Conservation (phyloP, 2,113 vertebrate species). For the Raphicerus campestris region DNA sequence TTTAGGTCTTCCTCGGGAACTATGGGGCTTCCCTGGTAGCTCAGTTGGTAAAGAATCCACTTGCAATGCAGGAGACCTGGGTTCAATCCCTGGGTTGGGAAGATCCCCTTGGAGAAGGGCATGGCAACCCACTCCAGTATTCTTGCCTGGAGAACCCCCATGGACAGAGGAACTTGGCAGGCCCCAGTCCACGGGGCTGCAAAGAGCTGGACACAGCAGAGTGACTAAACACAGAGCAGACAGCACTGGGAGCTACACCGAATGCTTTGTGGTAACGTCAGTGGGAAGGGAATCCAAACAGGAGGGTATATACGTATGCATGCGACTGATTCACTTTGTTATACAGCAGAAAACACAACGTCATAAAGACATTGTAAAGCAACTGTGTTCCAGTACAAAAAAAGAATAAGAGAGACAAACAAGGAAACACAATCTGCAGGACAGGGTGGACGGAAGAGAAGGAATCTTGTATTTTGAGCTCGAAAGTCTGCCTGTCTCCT, state of each 20-base stretch:
- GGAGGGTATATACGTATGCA: not conserved
- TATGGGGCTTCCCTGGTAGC: not conserved
- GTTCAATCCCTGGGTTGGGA: not conserved
- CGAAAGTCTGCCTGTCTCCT: not conserved
- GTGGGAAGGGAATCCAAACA: not conserved
- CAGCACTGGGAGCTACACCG: accelerated
- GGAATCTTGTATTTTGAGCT: not conserved
- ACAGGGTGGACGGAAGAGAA: not conserved
- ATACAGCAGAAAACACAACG: not conserved
- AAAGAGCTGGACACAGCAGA: not conserved
- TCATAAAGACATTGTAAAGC: not conserved
- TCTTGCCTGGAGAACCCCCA: not conserved
- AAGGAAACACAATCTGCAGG: not conserved
- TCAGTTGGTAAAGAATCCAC: not conserved
- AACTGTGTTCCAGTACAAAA: not conserved
- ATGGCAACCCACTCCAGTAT: not conserved
- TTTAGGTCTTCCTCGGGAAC: not conserved
- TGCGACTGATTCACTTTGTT: not conserved
- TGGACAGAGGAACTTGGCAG: not conserved
- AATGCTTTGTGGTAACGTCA: not conserved
- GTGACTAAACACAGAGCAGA: not conserved
- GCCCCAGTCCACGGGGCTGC: not conserved
- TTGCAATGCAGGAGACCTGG: not conserved
- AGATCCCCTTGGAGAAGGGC: not conserved
- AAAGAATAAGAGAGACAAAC: not conserved